A percentile compares a stretch with the other conserved stretches of the same genome.
Conservation (phyloP, 2,113 vertebrate genomes). For the Tamias sibiricus region DNA sequence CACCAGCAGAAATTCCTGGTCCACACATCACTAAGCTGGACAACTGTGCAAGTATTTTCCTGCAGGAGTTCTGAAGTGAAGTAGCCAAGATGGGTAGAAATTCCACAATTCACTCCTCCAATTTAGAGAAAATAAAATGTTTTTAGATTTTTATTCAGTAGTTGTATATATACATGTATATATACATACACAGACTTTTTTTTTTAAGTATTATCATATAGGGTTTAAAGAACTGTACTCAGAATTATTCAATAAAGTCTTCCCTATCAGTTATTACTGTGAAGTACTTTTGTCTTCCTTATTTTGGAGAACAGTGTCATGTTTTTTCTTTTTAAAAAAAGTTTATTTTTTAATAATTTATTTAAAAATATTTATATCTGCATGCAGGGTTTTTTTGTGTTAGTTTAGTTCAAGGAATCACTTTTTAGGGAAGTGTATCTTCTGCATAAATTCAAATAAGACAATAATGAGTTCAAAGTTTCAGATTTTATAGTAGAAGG, state of each 20-base stretch:
- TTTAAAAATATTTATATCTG: neutral
- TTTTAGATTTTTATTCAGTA: neutral
- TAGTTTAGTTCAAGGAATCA: neutral
- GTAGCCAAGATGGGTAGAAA: neutral
- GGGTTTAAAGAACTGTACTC: neutral
- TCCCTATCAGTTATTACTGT: neutral
- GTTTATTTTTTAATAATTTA: neutral
- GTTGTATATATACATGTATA: neutral
- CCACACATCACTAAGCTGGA: neutral
- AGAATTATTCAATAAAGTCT: constrained; percentile 39
- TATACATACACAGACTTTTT: neutral
- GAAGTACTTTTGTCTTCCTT: constrained; percentile 45
- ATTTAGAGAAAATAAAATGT: neutral
- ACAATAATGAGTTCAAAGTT: neutral
- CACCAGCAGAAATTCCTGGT: neutral
- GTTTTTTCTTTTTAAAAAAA: neutral
- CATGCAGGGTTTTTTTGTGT: neutral
- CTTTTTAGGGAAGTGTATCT: neutral
- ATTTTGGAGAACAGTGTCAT: neutral
- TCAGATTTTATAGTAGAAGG: neutral
- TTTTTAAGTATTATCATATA: neutral
- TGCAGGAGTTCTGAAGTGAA: neutral
- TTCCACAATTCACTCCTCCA: neutral
- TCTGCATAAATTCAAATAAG: neutral
- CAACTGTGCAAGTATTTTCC: neutral